These are phyloP conservation scores for Apodemus sylvaticus DNA, from an alignment of 2,113 vertebrate species.

Conservation along the genomic window DNA sequence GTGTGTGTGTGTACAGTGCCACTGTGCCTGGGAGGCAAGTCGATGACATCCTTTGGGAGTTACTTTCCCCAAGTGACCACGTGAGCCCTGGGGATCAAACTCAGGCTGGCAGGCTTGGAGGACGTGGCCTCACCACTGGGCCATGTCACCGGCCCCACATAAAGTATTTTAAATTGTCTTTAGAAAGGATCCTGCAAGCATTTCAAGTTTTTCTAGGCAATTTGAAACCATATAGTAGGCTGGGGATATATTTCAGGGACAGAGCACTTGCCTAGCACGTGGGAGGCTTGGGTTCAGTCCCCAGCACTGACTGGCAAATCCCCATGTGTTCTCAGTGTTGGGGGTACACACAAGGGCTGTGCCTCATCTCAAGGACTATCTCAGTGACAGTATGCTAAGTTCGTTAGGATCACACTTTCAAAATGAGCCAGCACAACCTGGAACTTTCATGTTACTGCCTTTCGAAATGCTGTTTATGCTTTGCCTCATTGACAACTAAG, in stretches of 20 bases:
- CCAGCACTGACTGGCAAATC: neutral
- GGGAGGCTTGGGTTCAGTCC: neutral
- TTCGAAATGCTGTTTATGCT: constrained; percentile 1
- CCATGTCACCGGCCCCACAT: neutral
- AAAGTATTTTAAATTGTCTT: neutral
- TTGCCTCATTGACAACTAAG: neutral
- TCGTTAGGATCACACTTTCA: neutral
- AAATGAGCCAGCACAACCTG: constrained; percentile 5
- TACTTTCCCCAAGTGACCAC: neutral
- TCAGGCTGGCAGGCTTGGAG: neutral
- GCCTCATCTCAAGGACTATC: neutral
- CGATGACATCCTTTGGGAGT: neutral
- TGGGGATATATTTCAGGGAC: neutral
- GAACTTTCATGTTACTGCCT: neutral
- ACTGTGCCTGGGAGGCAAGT: neutral
- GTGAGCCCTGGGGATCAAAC: neutral
- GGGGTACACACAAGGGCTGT: neutral
- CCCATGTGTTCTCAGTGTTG: neutral
- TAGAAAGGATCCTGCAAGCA: neutral
- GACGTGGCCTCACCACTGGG: neutral
- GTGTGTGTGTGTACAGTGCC: neutral
- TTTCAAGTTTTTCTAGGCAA: constrained; percentile 26
- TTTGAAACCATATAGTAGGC: neutral
- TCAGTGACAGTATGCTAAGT: neutral
- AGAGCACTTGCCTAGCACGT: neutral